These are phyloP conservation scores for Hyperoplus immaculatus DNA, from an alignment of 2,797 vertebrate species.

Conservation along the genomic window DNA sequence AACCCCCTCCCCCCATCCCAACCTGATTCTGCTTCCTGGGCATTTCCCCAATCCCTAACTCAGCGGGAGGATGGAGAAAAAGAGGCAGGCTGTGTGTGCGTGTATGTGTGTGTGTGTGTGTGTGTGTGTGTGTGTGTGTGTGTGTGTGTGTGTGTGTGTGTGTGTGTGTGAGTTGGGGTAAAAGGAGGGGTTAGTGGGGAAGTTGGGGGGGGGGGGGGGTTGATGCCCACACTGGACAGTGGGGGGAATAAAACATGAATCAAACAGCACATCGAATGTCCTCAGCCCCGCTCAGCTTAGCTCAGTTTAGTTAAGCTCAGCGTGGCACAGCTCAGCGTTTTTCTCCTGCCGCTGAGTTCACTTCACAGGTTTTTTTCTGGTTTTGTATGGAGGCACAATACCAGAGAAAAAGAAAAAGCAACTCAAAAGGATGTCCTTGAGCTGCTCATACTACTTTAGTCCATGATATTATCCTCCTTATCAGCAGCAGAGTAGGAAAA, in stretches of 20 bases:
- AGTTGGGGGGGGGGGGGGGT: background rate
- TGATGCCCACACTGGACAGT: constrained; percentile 42
- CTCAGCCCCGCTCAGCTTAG: constrained; percentile 44
- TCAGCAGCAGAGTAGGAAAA: constrained; percentile 57
- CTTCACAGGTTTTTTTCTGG: constrained; percentile 53
- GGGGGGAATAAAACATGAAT: constrained; percentile 54
- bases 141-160: constrained; percentile 21
- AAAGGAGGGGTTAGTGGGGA: too few relatives aligned
- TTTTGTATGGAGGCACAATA: constrained; percentile 60
- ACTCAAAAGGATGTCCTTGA: constrained; percentile 80
- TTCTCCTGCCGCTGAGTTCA: constrained; percentile 65
- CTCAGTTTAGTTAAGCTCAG: constrained; percentile 71
- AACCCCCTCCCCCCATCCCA: constrained; percentile 1
- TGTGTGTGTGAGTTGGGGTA: background rate
- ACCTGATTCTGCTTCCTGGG: constrained; percentile 78
- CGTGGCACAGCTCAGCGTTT: constrained; percentile 71
- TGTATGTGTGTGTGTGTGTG: constrained; percentile 18
- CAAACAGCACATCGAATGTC: constrained; percentile 68
- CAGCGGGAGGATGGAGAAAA: constrained; percentile 57
- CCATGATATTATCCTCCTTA: constrained; percentile 62
- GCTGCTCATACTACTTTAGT: constrained; percentile 68
- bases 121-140: constrained; percentile 20
- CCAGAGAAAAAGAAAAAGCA: constrained; percentile 37
- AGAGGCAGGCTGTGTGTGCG: constrained; percentile 36
- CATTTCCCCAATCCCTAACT: constrained; percentile 75